These are phyloP conservation scores for Lycodopsis pacificus DNA, from an alignment of 2,797 vertebrate genomes.

Conservation along the genomic window DNA sequence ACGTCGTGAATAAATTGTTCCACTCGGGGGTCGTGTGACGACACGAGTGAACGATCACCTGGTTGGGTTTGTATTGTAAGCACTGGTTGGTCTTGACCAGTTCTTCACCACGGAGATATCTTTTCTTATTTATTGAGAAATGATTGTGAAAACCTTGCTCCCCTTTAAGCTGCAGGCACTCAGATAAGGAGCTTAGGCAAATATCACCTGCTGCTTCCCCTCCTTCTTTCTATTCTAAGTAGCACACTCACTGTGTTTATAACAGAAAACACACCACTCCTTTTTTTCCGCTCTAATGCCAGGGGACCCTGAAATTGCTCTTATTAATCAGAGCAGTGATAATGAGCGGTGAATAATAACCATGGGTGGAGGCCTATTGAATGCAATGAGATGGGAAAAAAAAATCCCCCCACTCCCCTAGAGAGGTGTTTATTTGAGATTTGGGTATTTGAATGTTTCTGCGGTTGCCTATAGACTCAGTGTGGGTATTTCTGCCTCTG, in stretches of 20 bases:
- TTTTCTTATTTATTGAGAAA: conserved; percentile 58
- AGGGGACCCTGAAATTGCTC: conserved; percentile 81
- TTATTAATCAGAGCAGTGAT: conserved; percentile 87
- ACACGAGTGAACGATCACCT: conserved; percentile 6
- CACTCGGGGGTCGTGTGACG: not conserved
- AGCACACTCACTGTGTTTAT: conserved; percentile 74
- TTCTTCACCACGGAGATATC: conserved; percentile 41
- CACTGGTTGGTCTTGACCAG: conserved; percentile 29
- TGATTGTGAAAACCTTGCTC: conserved; percentile 46
- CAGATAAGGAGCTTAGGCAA: conserved; percentile 68
- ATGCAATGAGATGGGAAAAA: conserved; percentile 66
- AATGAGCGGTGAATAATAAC: conserved; percentile 85
- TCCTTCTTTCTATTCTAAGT: conserved; percentile 68
- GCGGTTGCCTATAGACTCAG: conserved; percentile 49
- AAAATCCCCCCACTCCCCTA: conserved; percentile 44
- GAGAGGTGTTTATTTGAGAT: conserved; percentile 79
- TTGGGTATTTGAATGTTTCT: conserved; percentile 79
- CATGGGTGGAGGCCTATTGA: conserved; percentile 68
- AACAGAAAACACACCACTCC: conserved; percentile 73
- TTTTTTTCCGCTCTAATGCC: conserved; percentile 69
- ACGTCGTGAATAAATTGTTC: conserved; percentile 12
- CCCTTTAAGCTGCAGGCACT: conserved; percentile 54
- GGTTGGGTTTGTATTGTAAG: conserved; percentile 17
- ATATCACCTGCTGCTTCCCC: conserved; percentile 72
- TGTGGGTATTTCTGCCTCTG: conserved; percentile 76